These are phyloP conservation scores for Enteromius trimaculatus DNA, from an alignment of 2,797 vertebrate genomes.

Conservation along the genomic window DNA sequence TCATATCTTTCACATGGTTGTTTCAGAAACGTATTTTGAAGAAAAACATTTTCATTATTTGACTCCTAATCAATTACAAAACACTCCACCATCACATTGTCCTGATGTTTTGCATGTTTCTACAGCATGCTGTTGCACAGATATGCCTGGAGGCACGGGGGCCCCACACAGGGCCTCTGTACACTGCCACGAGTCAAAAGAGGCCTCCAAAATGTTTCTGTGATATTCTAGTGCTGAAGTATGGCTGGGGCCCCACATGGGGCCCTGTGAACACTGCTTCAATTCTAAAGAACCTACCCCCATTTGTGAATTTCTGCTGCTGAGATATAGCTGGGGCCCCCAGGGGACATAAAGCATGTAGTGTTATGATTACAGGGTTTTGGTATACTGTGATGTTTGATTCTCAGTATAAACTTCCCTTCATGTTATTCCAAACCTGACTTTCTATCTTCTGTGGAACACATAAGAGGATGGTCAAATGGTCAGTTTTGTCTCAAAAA, in stretches of 20 bases:
- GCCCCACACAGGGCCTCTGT: slow-evolving; percentile 9
- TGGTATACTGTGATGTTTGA: not conserved
- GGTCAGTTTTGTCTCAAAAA: not conserved
- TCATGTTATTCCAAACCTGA: not conserved
- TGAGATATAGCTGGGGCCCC: not conserved
- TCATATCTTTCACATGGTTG: not conserved
- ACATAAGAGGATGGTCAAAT: not conserved
- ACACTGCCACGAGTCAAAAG: slow-evolving; percentile 19
- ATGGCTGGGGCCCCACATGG: slow-evolving; percentile 23
- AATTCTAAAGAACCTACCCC: slow-evolving; percentile 16
- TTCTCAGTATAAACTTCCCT: not conserved
- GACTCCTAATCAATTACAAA: not conserved
- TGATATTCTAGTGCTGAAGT: slow-evolving; percentile 25
- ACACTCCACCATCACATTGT: not conserved
- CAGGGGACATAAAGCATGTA: slow-evolving; percentile 24
- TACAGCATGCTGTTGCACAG: not conserved
- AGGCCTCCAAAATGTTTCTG: not conserved
- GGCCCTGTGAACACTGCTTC: slow-evolving; percentile 3
- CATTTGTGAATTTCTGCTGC: not conserved
- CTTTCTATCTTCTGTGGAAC: not conserved
- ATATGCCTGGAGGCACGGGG: not conserved
- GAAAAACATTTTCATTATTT: not conserved
- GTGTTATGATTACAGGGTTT: slow-evolving; percentile 3
- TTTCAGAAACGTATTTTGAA: not conserved
- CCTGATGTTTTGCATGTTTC: not conserved